A percentile compares a stretch with the other conserved stretches of the same genome.
phyloP scores from a whole-genome alignment of 1,140 invertebrate genomes.

The Sesamia nonagrioides region DNA sequence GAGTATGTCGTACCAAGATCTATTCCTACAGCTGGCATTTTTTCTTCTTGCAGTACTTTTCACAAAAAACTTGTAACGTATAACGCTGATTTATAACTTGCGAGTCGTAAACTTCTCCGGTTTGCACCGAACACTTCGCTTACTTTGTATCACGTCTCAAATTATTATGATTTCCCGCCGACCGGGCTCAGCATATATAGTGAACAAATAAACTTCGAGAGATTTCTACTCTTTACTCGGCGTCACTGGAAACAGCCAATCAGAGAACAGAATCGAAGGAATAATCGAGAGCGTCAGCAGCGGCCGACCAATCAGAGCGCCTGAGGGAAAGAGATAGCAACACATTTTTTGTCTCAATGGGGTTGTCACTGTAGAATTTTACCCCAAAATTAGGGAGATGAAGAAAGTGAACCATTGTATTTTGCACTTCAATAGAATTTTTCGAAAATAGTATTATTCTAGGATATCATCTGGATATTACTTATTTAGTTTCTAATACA shows the following conservation, averaged over 20 bases:
- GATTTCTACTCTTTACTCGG: slow-evolving; percentile 58
- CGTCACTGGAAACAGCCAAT: slow-evolving; percentile 54
- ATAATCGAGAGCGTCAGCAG: slow-evolving; percentile 46
- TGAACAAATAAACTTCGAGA: slow-evolving; percentile 66
- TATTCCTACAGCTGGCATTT: slow-evolving; percentile 91
- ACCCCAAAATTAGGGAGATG: background rate
- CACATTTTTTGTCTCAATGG: background rate
- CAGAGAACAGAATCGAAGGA: slow-evolving; percentile 17
- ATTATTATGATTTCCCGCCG: slow-evolving; percentile 76
- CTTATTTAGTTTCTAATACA: no score
- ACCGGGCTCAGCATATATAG: slow-evolving; percentile 63
- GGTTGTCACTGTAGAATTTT: background rate
- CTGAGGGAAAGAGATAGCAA: slow-evolving; percentile 43
- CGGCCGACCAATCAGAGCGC: background rate
- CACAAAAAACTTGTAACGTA: background rate
- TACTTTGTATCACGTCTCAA: slow-evolving; percentile 73
- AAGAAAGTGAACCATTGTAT: no score
- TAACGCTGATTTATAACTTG: slow-evolving; percentile 33
- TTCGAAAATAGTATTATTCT: no score
- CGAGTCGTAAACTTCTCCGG: slow-evolving; percentile 56
- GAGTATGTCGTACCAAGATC: slow-evolving; percentile 95
- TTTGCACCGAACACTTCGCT: slow-evolving; percentile 68
- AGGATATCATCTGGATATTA: no score
- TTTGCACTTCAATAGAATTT: no score
- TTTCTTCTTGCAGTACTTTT: slow-evolving; percentile 2